Conservation (phyloP, 2,888 invertebrate genomes). For the Hetaerina titia region DNA sequence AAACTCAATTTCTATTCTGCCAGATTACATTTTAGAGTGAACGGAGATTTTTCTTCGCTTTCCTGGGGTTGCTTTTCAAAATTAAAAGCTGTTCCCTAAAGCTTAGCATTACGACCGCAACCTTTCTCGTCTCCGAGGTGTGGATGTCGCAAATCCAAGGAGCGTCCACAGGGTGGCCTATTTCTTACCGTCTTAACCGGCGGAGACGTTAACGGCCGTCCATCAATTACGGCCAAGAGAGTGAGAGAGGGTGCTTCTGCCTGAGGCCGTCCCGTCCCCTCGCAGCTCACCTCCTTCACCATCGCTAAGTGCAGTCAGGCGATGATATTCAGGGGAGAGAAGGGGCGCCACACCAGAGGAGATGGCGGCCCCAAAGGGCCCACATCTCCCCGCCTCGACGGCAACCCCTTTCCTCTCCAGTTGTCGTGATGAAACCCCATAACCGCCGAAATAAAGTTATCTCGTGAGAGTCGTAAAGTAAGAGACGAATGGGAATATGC, state of each 20-base stretch:
- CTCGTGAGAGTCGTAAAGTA: background rate
- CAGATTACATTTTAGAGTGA: background rate
- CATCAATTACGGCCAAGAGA: background rate
- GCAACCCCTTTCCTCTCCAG: background rate
- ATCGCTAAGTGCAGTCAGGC: background rate
- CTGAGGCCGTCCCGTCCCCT: background rate
- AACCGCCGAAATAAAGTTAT: background rate
- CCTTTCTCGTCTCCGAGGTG: background rate
- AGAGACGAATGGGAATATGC: background rate
- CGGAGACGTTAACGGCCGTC: background rate
- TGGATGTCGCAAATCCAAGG: background rate
- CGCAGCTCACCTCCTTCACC: no score
- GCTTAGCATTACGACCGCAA: background rate
- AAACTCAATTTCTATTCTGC: background rate
- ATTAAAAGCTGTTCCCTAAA: background rate
- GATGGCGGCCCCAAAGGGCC: no score
- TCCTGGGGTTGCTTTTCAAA: background rate
- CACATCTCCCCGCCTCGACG: background rate
- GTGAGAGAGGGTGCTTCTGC: background rate
- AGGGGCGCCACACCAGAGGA: background rate
- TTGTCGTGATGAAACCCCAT: background rate
- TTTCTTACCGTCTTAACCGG: background rate
- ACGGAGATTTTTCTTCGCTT: background rate
- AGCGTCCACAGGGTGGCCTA: background rate
- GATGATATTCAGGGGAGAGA: no score